Evolutionary conservation across 1,140 invertebrate genomes (phyloP), one percentile per base, ranked within the genome.

Genomic region (honey bee (Apis mellifera)): DNA sequence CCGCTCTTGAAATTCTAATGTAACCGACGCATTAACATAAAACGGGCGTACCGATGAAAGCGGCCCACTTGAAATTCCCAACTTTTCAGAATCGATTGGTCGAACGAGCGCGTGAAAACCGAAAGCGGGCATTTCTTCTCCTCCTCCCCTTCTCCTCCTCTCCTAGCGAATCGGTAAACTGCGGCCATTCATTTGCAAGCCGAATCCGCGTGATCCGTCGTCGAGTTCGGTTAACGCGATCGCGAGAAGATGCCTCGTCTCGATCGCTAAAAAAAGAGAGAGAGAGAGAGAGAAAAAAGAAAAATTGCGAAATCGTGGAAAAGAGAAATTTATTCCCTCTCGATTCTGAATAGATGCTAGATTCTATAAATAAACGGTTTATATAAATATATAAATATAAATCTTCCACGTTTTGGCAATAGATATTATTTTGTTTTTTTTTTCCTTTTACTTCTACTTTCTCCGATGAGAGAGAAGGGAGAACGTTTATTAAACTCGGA

Each of bases 191-290:
- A 23, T 81, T 81, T 81, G 65, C 60, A 62, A 42, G 23, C 71
- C 7, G 69, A 54, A 75, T 23, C 12, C 55, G 2, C 64, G 57
- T 72, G 85, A 87, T 86, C 54, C 9, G 15, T 21, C 9, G 12
- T 42, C 32, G 32, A 42, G 5, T 78, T 64, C 2, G 57, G n/a
- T 13, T 23, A 26, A 64, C 75, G 64, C 26, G 62, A 69, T 83
- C 84, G 62, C 59, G 48, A 68, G 23, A 55, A 74, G 59, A 85
- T 55, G 64, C 50, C 68, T 71, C 48, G 84, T 86, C 84, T 79
- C 76, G 74, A 23, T 32, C 52, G 54, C 52, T 86, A 64, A 8
- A 23, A n/a, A n/a, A n/a, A n/a, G n/a, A n/a, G n/a, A n/a, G n/a
- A n/a, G n/a, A n/a, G n/a, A n/a, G n/a, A n/a, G n/a, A 9, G 15